phyloP scores from a whole-genome alignment of 2,113 vertebrate genomes.

The Bothrops jararaca region DNA sequence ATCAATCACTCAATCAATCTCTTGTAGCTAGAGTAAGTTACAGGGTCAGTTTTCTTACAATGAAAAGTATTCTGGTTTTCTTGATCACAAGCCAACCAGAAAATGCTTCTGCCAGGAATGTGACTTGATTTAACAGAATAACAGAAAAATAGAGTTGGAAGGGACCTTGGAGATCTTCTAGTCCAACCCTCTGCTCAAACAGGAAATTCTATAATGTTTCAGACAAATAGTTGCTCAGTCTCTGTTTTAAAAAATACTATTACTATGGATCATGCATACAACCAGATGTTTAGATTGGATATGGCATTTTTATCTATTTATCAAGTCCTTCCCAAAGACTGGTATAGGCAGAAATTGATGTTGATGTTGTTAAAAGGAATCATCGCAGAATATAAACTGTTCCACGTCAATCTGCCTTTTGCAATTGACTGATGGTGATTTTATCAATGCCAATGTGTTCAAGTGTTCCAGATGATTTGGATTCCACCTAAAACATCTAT shows the following conservation, averaged over 20 bases:
- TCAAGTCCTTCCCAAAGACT: neutral
- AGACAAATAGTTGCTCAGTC: neutral
- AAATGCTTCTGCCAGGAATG: neutral
- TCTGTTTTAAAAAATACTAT: neutral
- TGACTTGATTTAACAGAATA: neutral
- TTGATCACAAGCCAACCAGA: neutral
- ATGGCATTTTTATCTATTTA: too few relatives aligned
- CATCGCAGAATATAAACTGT: neutral
- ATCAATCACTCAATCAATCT: neutral
- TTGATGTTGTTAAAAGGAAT: neutral
- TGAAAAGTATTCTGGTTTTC: neutral
- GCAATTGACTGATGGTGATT: neutral
- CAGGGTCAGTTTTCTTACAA: neutral
- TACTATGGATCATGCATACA: neutral
- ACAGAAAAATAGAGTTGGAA: neutral
- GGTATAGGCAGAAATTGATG: neutral
- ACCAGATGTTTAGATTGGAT: neutral
- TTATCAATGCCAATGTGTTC: neutral
- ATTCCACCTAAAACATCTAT: neutral
- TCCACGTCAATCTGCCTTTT: neutral
- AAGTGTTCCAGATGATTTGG: neutral
- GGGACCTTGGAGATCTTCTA: neutral
- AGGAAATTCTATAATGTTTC: neutral
- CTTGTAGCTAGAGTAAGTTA: neutral
- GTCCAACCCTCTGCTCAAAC: neutral